These are phyloP conservation scores for Ecdyonurus torrentis DNA, from an alignment of 2,888 invertebrate genomes.

Conservation along the genomic window DNA sequence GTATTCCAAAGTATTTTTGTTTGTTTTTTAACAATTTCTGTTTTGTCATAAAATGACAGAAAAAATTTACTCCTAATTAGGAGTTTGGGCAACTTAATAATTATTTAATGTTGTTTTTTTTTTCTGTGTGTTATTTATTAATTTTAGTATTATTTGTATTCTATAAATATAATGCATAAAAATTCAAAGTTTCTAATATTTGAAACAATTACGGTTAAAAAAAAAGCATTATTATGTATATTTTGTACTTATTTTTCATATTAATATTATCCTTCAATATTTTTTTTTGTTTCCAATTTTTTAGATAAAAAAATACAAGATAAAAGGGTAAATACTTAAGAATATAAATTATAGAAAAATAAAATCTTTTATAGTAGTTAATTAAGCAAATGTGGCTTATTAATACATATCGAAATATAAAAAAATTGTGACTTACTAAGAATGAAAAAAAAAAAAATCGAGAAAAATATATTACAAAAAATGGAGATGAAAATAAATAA, in stretches of 20 bases:
- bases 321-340: not conserved
- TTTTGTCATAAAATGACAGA: too few relatives aligned
- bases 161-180: too few relatives aligned
- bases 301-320: not conserved
- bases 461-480: too few relatives aligned
- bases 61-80: too few relatives aligned
- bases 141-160: too few relatives aligned
- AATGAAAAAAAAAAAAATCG: not conserved
- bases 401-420: not conserved
- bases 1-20: too few relatives aligned
- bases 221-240: not conserved
- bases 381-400: slow-evolving; percentile 3
- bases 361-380: not conserved
- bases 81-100: too few relatives aligned
- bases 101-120: too few relatives aligned
- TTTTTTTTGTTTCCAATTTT: not conserved
- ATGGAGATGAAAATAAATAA: too few relatives aligned
- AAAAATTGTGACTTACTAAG: not conserved
- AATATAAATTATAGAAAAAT: not conserved
- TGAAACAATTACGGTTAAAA: not conserved
- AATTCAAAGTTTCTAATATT: too few relatives aligned
- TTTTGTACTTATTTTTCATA: not conserved
- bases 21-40: too few relatives aligned
- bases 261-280: not conserved
- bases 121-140: too few relatives aligned